Evolutionary conservation across 2,113 vertebrate genomes (phyloP), one percentile per base, ranked within the genome.

Genomic region (Danionella cerebrum): DNA sequence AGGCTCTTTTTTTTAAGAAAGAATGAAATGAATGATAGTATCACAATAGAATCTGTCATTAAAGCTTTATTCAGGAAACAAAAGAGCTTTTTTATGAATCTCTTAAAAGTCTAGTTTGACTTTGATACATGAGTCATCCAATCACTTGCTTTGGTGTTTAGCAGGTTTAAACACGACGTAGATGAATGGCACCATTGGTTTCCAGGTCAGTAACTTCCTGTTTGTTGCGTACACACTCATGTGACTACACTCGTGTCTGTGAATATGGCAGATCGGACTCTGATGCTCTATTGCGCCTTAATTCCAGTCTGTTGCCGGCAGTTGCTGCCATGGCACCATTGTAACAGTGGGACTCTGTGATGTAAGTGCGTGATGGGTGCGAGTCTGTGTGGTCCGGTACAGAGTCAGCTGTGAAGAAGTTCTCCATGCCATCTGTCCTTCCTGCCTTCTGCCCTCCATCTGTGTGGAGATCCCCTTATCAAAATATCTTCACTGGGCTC

Each of bases 241-340:
- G 19, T 6, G 13, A 7, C 5, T 38, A 18, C 7, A 1, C 12
- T 1, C 38, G 33, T 38, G 29, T 13, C n/a, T 62, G 22, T 55
- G 35, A 21, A 47, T 22, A 11, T 59, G 52, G 33, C 65, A 74
- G 65, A 55, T 66, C 33, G 66, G 42, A 50, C 45, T 35, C 69
- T 14, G 33, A 38, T 18, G 63, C 65, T 65, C 41, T 65, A 60
- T 44, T 69, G 51, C 21, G 16, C 13, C 24, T 44, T 65, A 22
- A 65, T 67, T 78, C 41, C 72, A 68, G 33, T 38, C 65, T 71
- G 60, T 45, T 69, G 60, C 62, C 57, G 54, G 42, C 14, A 44
- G 66, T 42, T 3, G 21, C 29, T 70, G 72, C 51, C 60, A 9
- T 25, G 27, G 12, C 19, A 22, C 55, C 13, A 24, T 53, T 1